A percentile compares a stretch with the other conserved stretches of the same genome.
Conservation (phyloP, 1,140 invertebrate species). For the Drosophila bocqueti region DNA sequence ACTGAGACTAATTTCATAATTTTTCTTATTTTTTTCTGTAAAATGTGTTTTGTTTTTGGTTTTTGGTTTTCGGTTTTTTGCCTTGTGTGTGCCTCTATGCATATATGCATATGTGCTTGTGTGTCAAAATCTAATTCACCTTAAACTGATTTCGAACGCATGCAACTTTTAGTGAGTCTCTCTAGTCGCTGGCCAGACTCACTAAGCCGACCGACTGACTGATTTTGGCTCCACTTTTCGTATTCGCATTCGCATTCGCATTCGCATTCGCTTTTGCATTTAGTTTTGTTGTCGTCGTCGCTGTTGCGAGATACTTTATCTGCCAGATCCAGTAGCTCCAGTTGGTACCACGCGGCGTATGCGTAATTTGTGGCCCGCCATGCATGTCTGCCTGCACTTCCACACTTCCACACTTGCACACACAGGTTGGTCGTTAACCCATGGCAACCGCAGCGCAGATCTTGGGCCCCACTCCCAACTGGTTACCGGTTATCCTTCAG, state of each 20-base stretch:
- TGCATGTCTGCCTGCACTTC: constrained; percentile 67
- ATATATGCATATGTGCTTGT: constrained; percentile 28
- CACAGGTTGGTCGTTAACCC: constrained; percentile 67
- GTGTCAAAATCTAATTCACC: constrained; percentile 83
- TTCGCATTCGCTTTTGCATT: constrained; percentile 23
- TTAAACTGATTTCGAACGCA: constrained; percentile 81
- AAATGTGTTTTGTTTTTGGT: background rate
- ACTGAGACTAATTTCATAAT: constrained; percentile 73
- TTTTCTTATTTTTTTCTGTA: constrained; percentile 32
- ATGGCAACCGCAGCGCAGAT: constrained; percentile 39
- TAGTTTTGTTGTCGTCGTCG: constrained; percentile 58
- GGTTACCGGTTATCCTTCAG: constrained; percentile 73
- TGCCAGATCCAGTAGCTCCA: constrained; percentile 30
- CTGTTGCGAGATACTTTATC: constrained; percentile 66
- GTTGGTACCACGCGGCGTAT: constrained; percentile 65
- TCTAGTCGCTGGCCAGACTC: constrained; percentile 16
- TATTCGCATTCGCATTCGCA: constrained; percentile 33
- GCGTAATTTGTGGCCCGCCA: constrained; percentile 79
- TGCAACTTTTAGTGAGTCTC: constrained; percentile 74
- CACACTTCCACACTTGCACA: constrained; percentile 28
- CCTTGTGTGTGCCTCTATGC: constrained; percentile 19
- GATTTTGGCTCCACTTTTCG: constrained; percentile 42
- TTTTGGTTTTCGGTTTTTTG: constrained; percentile 18
- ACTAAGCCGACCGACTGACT: constrained; percentile 25
- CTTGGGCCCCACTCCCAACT: constrained; percentile 18